Conservation (phyloP, 2,797 vertebrate genomes). For the Aselliscus stoliczkanus region DNA sequence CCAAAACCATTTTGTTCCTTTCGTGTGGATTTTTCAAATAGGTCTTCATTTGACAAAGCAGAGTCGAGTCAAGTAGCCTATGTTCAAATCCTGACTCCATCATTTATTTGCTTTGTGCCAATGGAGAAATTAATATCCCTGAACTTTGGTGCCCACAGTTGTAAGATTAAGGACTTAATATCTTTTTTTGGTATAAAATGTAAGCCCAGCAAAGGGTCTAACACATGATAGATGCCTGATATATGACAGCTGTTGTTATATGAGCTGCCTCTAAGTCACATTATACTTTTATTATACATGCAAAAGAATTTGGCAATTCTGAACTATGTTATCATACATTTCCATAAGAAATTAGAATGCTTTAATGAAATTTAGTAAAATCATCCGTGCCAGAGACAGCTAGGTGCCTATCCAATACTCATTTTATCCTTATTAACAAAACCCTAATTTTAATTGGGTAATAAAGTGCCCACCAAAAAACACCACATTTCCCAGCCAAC, state of each 20-base stretch:
- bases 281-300: not conserved
- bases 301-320: not conserved
- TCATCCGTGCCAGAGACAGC: not conserved
- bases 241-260: not conserved
- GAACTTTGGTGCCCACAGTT: not conserved
- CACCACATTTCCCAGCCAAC: not conserved
- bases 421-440: conserved; percentile 14
- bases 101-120: not conserved
- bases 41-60: not conserved
- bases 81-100: not conserved
- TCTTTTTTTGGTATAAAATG: not conserved
- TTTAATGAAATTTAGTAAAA: conserved; percentile 11
- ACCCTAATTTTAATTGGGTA: not conserved
- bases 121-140: not conserved
- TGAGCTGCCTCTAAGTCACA: not conserved
- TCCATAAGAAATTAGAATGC: not conserved
- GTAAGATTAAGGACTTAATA: not conserved
- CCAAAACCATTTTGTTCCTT: not conserved
- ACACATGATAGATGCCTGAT: not conserved
- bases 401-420: not conserved
- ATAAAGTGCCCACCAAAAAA: not conserved
- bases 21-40: not conserved
- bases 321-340: not conserved
- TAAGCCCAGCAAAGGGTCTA: not conserved
- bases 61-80: not conserved